Evolutionary conservation across 2,797 vertebrate species (phyloP).

Genomic region (Helicolenus hilgendorfi): DNA sequence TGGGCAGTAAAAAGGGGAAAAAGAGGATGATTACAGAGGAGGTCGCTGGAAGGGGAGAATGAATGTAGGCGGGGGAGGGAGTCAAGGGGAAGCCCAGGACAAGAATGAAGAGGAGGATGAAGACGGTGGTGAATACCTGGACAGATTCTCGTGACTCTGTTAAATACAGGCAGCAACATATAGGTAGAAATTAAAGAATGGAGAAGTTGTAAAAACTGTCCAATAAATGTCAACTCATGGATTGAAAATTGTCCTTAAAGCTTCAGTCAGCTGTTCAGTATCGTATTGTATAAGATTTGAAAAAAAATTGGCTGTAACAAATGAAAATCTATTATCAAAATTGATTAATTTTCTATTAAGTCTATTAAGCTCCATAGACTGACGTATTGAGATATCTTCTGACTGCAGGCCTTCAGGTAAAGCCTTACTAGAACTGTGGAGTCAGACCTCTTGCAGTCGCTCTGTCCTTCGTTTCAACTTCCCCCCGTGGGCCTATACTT

Average conservation of each 20-base stretch:
- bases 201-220: neutral
- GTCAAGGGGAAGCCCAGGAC: neutral
- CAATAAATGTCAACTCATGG: too few species aligned
- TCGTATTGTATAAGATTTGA: neutral
- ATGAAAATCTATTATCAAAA: neutral
- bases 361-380: neutral
- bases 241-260: too few species aligned
- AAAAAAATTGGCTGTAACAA: neutral
- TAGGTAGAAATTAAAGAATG: neutral
- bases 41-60: neutral
- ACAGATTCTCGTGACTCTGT: neutral
- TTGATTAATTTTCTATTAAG: neutral
- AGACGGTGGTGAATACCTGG: neutral
- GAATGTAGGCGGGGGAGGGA: neutral
- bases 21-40: constrained; percentile 21
- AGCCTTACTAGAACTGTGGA: neutral
- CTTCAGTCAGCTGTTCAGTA: too few species aligned
- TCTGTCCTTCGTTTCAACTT: constrained; percentile 4
- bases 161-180: neutral
- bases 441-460: constrained; percentile 23
- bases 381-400: neutral
- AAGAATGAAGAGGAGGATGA: neutral
- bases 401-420: neutral
- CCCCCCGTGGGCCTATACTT: constrained; percentile 31
- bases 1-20: constrained; percentile 33